Conservation (phyloP, 2,888 invertebrate species). For the Onthophagus sagittarius region DNA sequence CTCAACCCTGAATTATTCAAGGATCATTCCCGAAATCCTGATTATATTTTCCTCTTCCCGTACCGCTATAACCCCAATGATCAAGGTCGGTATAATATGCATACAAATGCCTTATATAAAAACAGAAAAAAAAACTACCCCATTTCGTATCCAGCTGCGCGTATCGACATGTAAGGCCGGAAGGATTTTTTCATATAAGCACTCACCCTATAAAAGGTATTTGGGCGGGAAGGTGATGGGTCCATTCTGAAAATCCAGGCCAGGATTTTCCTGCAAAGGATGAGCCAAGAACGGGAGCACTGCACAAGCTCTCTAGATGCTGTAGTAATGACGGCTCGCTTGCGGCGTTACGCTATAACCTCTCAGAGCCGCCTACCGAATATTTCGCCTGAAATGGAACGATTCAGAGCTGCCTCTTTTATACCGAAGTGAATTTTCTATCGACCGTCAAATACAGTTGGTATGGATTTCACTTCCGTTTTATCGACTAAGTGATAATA, state of each 20-base stretch:
- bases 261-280: slow-evolving; percentile 15
- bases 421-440: not conserved
- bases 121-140: not conserved
- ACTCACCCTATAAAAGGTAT: slow-evolving; percentile 23
- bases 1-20: not conserved
- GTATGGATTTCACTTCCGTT: not conserved
- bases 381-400: not conserved
- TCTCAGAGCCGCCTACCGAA: not conserved
- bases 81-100: slow-evolving; percentile 5
- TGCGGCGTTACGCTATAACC: not conserved
- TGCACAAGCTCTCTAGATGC: not conserved
- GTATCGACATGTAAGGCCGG: not conserved
- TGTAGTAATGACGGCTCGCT: not conserved
- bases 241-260: slow-evolving; percentile 23
- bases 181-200: slow-evolving; percentile 20
- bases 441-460: not conserved
- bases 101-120: slow-evolving; percentile 10
- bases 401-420: not conserved
- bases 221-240: slow-evolving; percentile 21
- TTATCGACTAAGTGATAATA: not conserved
- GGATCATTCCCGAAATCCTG: not conserved
- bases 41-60: not conserved
- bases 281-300: slow-evolving; percentile 16
- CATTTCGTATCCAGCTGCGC: not conserved
- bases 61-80: not conserved